Conservation (phyloP, 2,113 vertebrate species). For the Semnornis frantzii region DNA sequence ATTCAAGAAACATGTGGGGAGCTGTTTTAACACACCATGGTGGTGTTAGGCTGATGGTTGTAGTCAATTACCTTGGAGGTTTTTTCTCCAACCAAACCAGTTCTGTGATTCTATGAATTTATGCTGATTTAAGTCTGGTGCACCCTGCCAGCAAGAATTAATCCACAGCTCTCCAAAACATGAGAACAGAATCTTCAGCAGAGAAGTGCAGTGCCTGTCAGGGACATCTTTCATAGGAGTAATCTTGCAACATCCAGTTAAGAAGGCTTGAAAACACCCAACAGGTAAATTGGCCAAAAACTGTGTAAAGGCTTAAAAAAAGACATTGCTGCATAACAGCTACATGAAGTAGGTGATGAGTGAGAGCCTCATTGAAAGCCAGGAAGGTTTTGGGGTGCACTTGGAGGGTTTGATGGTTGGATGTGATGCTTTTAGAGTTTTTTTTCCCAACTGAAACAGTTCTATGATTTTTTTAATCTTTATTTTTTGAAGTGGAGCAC, state of each 20-base stretch:
- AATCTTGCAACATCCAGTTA: neutral
- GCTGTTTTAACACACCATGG: too few relatives aligned
- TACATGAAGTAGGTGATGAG: neutral
- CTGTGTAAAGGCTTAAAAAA: neutral
- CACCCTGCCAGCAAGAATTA: neutral
- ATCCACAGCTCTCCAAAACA: neutral
- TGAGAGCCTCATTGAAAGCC: slow-evolving; percentile 2
- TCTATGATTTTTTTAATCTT: neutral
- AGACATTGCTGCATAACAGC: neutral
- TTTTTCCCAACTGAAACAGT: too few relatives aligned
- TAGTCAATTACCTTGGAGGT: too few relatives aligned
- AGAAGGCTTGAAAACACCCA: neutral
- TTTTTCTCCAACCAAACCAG: too few relatives aligned
- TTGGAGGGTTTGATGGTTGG: neutral
- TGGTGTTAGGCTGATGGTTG: too few relatives aligned
- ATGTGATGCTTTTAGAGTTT: neutral
- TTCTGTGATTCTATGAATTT: neutral
- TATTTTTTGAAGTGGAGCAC: neutral
- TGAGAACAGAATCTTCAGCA: neutral
- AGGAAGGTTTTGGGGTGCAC: neutral
- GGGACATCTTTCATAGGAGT: neutral
- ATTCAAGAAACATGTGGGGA: too few relatives aligned
- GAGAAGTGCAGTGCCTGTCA: neutral
- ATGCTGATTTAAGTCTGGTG: neutral
- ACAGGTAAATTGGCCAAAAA: neutral